Conservation (phyloP, 1,140 invertebrate genomes). For the Halotydeus destructor region DNA sequence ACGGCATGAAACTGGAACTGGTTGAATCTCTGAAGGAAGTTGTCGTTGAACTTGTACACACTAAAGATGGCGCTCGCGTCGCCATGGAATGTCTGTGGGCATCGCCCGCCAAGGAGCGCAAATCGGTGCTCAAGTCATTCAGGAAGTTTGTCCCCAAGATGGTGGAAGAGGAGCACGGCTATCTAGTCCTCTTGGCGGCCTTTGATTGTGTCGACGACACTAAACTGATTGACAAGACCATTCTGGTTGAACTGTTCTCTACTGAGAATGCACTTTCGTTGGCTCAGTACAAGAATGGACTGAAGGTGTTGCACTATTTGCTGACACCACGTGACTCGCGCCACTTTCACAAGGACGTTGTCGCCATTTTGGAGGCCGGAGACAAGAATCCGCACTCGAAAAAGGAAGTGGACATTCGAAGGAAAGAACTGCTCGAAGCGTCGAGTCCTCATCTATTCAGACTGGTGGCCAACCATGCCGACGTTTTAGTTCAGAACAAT, state of each 20-base stretch:
- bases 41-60: slow-evolving; percentile 55
- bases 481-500: slow-evolving; percentile 34
- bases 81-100: slow-evolving; percentile 66
- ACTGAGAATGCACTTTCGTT: slow-evolving; percentile 45
- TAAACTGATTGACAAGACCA: slow-evolving; percentile 58
- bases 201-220: slow-evolving; percentile 86
- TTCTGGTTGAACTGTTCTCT: slow-evolving; percentile 24
- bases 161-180: slow-evolving; percentile 61
- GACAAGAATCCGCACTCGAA: slow-evolving; percentile 38
- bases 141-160: slow-evolving; percentile 62
- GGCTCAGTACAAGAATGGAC: slow-evolving; percentile 37
- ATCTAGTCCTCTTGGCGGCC: slow-evolving; percentile 54
- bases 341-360: slow-evolving; percentile 48
- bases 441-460: slow-evolving; percentile 39
- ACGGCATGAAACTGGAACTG: slow-evolving; percentile 38
- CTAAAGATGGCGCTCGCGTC: slow-evolving; percentile 52
- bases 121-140: slow-evolving; percentile 42
- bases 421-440: slow-evolving; percentile 45
- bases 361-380: slow-evolving; percentile 45
- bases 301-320: slow-evolving; percentile 49
- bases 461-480: slow-evolving; percentile 35
- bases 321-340: slow-evolving; percentile 48
- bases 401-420: slow-evolving; percentile 46
- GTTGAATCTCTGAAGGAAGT: slow-evolving; percentile 44
- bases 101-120: slow-evolving; percentile 55